A percentile compares a stretch with the other conserved stretches of the same genome.
Evolutionary conservation across 1,140 invertebrate genomes (phyloP).

Genomic region (Plectrocnemia conspersa): DNA sequence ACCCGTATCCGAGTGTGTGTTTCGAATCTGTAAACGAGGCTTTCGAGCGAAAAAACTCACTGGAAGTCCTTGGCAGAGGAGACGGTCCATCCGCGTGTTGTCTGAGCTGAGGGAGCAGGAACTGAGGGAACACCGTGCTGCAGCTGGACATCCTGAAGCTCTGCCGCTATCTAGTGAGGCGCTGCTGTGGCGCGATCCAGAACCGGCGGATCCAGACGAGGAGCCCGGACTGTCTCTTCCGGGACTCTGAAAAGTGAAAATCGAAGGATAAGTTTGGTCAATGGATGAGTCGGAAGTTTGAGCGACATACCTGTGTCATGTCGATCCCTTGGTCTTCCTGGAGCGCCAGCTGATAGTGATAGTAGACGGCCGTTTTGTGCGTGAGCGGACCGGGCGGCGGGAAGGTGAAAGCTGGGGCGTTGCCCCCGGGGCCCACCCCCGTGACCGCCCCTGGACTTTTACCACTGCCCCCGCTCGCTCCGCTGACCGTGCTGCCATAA

Average conservation of each 20-base stretch:
- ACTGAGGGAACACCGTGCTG: slow-evolving; percentile 60
- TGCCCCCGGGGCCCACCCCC: slow-evolving; percentile 43
- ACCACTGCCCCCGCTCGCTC: slow-evolving; percentile 47
- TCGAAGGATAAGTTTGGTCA: slow-evolving; percentile 1
- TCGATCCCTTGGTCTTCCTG: slow-evolving; percentile 69
- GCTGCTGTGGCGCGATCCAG: slow-evolving; percentile 73
- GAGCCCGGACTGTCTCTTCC: slow-evolving; percentile 85
- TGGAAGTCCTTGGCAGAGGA: slow-evolving; percentile 61
- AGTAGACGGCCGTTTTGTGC: slow-evolving; percentile 66
- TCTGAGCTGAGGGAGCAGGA: slow-evolving; percentile 73
- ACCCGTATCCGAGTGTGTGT: background rate
- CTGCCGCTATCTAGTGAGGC: slow-evolving; percentile 89
- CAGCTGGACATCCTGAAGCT: slow-evolving; percentile 66
- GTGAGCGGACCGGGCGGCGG: slow-evolving; percentile 57
- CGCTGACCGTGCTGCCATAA: slow-evolving; percentile 57
- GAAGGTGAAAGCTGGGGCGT: slow-evolving; percentile 57
- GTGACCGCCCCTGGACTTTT: slow-evolving; percentile 53
- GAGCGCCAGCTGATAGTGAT: slow-evolving; percentile 68
- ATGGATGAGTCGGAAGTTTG: slow-evolving; percentile 3
- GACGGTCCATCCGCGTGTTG: slow-evolving; percentile 60
- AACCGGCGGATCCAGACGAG: slow-evolving; percentile 72
- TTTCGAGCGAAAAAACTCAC: slow-evolving; percentile 39
- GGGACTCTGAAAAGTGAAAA: slow-evolving; percentile 63
- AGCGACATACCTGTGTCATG: slow-evolving; percentile 58
- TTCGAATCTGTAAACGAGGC: slow-evolving; percentile 11